Percentiles rank a stretch among this genome's conserved stretches.
Conservation (phyloP, 1,140 invertebrate genomes). For the Gonatopus flavifemur region DNA sequence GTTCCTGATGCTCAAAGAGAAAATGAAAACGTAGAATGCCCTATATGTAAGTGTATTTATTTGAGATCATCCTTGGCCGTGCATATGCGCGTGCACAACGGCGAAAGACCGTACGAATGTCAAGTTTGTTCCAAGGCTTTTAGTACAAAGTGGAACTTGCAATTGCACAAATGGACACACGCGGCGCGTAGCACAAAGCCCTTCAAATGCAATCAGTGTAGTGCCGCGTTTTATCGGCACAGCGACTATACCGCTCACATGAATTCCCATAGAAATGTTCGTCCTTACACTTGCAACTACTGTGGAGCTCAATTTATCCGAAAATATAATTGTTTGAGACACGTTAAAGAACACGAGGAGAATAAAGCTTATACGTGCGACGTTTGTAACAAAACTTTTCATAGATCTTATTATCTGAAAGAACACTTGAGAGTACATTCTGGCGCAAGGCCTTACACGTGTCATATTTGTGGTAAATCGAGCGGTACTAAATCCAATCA, state of each 20-base stretch:
- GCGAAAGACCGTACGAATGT: constrained; percentile 74
- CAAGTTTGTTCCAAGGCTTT: constrained; percentile 82
- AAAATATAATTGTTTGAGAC: constrained; percentile 88
- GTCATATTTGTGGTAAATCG: constrained; percentile 84
- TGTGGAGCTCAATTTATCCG: constrained; percentile 92
- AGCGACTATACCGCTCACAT: constrained; percentile 80
- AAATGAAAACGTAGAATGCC: constrained; percentile 75
- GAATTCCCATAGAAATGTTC: constrained; percentile 77
- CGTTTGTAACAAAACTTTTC: constrained; percentile 84
- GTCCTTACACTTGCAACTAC: constrained; percentile 87
- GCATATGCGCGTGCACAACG: constrained; percentile 78
- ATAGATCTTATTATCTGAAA: constrained; percentile 82
- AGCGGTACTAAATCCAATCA: constrained; percentile 87
- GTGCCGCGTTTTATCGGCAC: constrained; percentile 78
- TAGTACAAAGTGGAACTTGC: constrained; percentile 86
- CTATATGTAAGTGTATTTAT: constrained; percentile 78
- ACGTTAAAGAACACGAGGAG: constrained; percentile 86
- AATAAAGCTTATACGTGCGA: constrained; percentile 87
- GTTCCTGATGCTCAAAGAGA: constrained; percentile 64
- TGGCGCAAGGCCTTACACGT: constrained; percentile 78
- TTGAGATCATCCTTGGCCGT: constrained; percentile 76
- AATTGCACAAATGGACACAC: constrained; percentile 88
- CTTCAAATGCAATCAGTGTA: constrained; percentile 81
- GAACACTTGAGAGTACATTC: constrained; percentile 85
- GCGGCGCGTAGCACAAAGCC: constrained; percentile 79